Base-by-base conservation (phyloP, 2,888 invertebrate species). In the Cosmorhoe ocellata region DNA sequence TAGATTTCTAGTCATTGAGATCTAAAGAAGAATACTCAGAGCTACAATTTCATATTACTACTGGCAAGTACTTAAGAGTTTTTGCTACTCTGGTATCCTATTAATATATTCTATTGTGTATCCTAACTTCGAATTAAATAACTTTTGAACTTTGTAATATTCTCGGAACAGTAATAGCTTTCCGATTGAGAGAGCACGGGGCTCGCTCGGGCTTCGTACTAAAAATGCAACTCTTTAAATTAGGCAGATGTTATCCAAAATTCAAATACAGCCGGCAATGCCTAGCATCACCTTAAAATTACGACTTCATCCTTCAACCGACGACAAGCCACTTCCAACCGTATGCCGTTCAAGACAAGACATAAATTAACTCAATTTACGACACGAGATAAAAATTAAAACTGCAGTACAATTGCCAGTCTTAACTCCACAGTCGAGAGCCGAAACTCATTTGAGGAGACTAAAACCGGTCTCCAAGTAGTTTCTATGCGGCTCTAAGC, bases 361-460 rank as follows among this genome's bases (percentile, higher is more conserved):
- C 51, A 52, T 54, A 60, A 58, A 65, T 50, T 67, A 49, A 49
- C 51, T 49, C 36, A 53, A 5, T 43, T 36, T 47, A 39, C 45
- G 12, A 43, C 38, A 39, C 34, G 33, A 67, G 63, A 71, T 70
- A 67, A 70, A 67, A 64, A 58, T 63, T 57, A 58, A 62, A 54
- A 49, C 53, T 49, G 58, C 60, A 73, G 63, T 63, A 64, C 61
- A 69, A 74, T 69, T 71, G 65, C 59, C 59, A 67, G 61, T 66
- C 73, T 77, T 78, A 76, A 70, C 60, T 60, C 69, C 42, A 66
- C 39, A 64, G 41, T 40, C 30, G 67, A 78, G 64, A 69, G 74
- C 63, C 74, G 71, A 78, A 66, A 76, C 72, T 75, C 61, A 68
- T 66, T 76, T 70, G 70, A 66, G 66, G 63, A 56, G 59, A 61